Evolutionary conservation across 53 echinoderm and acorn worm species (phyloP), one percentile per base, ranked within the genome.

Genomic region (Pentamera pediparva): DNA sequence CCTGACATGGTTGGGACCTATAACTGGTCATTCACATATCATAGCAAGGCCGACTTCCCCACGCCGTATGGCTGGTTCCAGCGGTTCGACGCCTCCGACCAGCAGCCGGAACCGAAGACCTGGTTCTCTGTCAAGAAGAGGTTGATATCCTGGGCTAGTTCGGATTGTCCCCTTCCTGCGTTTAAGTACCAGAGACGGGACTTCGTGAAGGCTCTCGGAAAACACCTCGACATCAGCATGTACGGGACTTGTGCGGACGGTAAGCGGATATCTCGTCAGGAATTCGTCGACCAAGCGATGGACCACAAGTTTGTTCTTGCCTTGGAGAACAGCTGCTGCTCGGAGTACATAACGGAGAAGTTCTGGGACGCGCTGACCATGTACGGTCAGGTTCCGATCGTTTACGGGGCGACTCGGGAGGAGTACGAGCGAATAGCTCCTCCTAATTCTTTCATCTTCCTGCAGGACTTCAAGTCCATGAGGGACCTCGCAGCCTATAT

Each of bases 361-460:
- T 67, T 67, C 4, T 67, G 67, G 67, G 67, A 67, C 27, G 45
- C 67, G 25, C 18, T 67, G 28, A 22, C 29, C 12, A 22, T 67
- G 4, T 41, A 2, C 38, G 45, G 45, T 15, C 41, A 43, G 29
- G 67, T 67, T 18, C 67, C 67, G 8, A 45, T 67, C 11, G 67
- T 67, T 6, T 67, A 67, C 29, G 67, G 67, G 3, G 67, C 67
- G 10, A 67, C 41, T 7, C 45, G 67, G 30, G 67, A 67, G 45
- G 67, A 67, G 17, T 67, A 67, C 32, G 67, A 67, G 15, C 25
- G 28, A 47, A 67, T 67, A 67, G 67, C 67, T 21, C 67, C 67
- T 12, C 67, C 67, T 3, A 39, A 38, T 1, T 67, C 67, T 12
- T 67, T 43, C 18, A 67, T 67, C 25, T 67, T 67, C 31, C 13